Base-by-base conservation (phyloP, 2,113 vertebrate species). In the Trematomus loennbergii region DNA sequence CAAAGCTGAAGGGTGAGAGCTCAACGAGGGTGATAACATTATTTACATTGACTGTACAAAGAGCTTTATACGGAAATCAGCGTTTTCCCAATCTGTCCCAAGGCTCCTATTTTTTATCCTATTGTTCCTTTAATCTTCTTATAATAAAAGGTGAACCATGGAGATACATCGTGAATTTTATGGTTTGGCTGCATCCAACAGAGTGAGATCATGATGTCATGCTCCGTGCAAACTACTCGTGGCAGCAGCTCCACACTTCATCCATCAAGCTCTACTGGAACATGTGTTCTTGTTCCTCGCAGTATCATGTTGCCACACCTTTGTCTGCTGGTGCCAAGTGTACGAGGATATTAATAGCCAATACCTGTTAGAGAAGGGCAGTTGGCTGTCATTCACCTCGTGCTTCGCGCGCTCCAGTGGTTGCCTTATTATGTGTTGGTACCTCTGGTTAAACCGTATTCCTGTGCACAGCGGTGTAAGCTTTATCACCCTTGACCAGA, bases 271-370 rank as follows among this genome's bases (percentile, higher is more conserved):
- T 79, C 70, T 57, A 45, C 36, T 45, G 25, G 20, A 83, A 87
- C 80, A 81, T 70, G 25, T 82, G 75, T 80, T 70, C 75, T 72
- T 86, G 65, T 86, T 82, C 60, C 77, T 53, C 52, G 20, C 59
- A 61, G 80, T 53, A 36, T 90, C 79, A 50, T 68, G 87, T 90
- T 88, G 18, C 81, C 8, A 72, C 72, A 68, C 71, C 86, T 72
- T 67, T 72, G 81, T 73, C 59, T 69, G 36, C 58, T 36, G n/a
- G 69, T 84, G 75, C 55, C 33, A 60, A 55, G 46, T 43, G 13
- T 57, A 67, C 68, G 36, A 57, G 70, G 78, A 86, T 78, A 82
- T 49, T 50, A 79, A 59, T 88, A 66, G 50, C 58, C 57, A 79
- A 48, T 75, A 64, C 79, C 57, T 48, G 60, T 73, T 60, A 15